Evolutionary conservation across 2,797 vertebrate genomes (phyloP), one percentile per base, ranked within the genome.

Genomic region (Somateria mollissima): DNA sequence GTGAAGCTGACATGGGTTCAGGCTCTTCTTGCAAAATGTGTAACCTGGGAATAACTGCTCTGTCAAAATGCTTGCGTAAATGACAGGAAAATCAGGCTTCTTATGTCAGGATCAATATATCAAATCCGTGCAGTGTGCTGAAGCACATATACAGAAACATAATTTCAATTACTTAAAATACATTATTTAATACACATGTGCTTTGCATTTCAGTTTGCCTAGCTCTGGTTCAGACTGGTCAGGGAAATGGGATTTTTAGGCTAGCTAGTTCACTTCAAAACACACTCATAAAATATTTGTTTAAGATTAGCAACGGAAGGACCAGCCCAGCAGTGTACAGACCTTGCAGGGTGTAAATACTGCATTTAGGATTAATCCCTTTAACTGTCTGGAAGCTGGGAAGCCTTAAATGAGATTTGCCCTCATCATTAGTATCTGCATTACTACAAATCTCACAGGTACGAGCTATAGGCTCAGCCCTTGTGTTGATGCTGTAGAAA

Each of bases 111-210:
- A 90, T 90, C 89, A 84, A 79, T 89, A 56, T 4, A 72, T 80
- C 86, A 90, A 89, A 94, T 83, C 78, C 80, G 58, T 85, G 69
- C 74, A 79, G 32, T 71, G 37, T 79, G 74, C 90, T 92, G 81
- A 74, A 85, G 86, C 81, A 92, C 81, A 90, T 80, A 89, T 27
- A 74, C 21, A 92, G 84, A 90, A 92, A 87, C 65, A 64, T 72
- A 51, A 92, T 87, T 90, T 90, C 86, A 90, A 62, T 93, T 93
- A 90, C 69, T 83, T 58, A 51, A 80, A 90, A 96, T 90, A 51
- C 25, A 83, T 92, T 94, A 93, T 94, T 95, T 95, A 96, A 94
- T 77, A 85, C 65, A 85, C 43, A 69, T 36, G 80, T 90, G 88
- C 65, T 90, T 84, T 74, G 71, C 49, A 74, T 60, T 41, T 30